These are phyloP conservation scores for Corythoichthys haematopterus DNA, from an alignment of 2,113 vertebrate species.

Conservation along the genomic window DNA sequence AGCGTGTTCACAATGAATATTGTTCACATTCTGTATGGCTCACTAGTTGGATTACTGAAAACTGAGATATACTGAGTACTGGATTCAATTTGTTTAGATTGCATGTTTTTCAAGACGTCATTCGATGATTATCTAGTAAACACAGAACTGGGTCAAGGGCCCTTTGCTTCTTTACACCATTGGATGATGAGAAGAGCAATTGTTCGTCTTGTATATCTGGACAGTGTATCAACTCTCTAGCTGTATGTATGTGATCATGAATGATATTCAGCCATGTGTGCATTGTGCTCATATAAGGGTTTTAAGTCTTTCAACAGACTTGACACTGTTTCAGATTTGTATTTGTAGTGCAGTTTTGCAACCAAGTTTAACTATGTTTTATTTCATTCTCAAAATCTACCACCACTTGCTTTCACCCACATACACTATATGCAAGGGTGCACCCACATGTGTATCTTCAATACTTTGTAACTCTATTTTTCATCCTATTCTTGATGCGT, in stretches of 20 bases:
- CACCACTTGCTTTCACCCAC: constrained; percentile 16
- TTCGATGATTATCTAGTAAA: constrained; percentile 31
- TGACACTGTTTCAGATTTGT: not conserved
- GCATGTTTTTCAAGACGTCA: not conserved
- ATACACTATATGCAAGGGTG: not conserved
- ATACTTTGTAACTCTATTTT: constrained; percentile 9
- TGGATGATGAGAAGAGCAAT: constrained; percentile 21
- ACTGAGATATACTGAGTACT: too few relatives aligned
- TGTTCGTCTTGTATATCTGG: constrained; percentile 25
- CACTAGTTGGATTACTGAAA: too few relatives aligned
- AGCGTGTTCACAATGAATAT: too few relatives aligned
- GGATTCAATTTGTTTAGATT: too few relatives aligned
- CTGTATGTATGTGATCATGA: not conserved
- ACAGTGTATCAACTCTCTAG: too few relatives aligned
- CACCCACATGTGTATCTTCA: constrained; percentile 6
- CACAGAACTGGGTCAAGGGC: constrained; percentile 16
- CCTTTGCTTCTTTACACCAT: constrained; percentile 5
- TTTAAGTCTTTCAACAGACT: constrained; percentile 1
- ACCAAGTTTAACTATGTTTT: not conserved
- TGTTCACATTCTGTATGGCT: too few relatives aligned
- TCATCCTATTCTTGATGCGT: not conserved
- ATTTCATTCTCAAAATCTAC: constrained; percentile 26
- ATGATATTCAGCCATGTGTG: not conserved
- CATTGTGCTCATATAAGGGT: not conserved
- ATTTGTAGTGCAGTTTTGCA: not conserved